A percentile compares a stretch with the other conserved stretches of the same genome.
These are phyloP conservation scores for Pterobdella sp. DNA, from an alignment of 2,888 invertebrate genomes.

Conservation along the genomic window DNA sequence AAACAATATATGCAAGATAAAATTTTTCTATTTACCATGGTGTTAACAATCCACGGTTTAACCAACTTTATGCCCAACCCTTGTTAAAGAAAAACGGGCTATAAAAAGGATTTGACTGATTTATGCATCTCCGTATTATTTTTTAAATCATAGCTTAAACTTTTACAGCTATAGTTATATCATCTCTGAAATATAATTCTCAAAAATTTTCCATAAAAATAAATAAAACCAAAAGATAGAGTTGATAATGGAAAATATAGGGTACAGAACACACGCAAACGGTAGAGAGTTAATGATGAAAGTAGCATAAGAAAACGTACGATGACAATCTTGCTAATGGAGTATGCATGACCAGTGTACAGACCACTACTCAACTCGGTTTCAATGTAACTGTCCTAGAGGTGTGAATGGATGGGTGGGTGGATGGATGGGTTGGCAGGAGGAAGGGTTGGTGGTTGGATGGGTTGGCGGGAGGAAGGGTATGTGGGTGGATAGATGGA, in stretches of 20 bases:
- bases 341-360: constrained; percentile 38
- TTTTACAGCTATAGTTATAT: no score
- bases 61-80: no score
- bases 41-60: no score
- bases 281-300: not conserved
- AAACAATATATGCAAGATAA: no score
- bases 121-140: no score
- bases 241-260: not conserved
- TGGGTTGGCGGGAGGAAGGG: not conserved
- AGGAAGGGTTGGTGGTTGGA: not conserved
- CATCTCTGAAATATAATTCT: no score
- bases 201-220: no score
- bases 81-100: no score
- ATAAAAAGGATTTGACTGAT: no score
- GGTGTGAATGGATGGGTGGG: not conserved
- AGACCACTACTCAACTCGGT: constrained; percentile 30
- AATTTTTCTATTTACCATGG: no score
- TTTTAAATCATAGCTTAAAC: no score
- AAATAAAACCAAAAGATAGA: not conserved
- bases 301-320: constrained; percentile 37
- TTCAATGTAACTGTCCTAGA: constrained; percentile 4
- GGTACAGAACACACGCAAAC: not conserved
- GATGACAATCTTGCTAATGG: constrained; percentile 54
- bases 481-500: not conserved
- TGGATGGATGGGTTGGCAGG: not conserved